phyloP scores from a whole-genome alignment of 2,888 invertebrate species.

The Rhynchonema sp. region DNA sequence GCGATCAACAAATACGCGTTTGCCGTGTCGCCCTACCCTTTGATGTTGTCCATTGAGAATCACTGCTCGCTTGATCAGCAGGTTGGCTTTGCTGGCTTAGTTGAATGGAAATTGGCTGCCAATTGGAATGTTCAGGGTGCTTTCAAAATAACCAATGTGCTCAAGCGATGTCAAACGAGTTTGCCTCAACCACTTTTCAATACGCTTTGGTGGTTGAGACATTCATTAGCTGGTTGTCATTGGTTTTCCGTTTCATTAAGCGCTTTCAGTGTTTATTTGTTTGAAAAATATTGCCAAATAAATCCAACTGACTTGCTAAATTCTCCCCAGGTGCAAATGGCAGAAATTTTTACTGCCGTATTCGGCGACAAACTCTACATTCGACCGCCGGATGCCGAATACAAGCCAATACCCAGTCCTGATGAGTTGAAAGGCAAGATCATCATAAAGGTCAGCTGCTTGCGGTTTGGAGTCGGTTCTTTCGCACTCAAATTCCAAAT shows the following conservation, averaged over 20 bases:
- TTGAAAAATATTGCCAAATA: too few species aligned
- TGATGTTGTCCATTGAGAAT: constrained; percentile 38
- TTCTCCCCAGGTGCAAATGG: constrained; percentile 32
- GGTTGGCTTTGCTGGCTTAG: constrained; percentile 9
- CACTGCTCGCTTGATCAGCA: constrained; percentile 34
- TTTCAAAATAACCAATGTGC: too few species aligned
- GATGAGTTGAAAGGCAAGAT: constrained; percentile 22
- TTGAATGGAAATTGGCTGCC: too few species aligned
- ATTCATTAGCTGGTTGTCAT: too few species aligned
- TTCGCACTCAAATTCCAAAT: too few species aligned
- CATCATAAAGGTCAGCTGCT: constrained; percentile 14
- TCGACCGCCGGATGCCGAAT: constrained; percentile 29
- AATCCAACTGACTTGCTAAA: too few species aligned
- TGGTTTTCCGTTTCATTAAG: too few species aligned
- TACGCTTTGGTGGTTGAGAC: too few species aligned
- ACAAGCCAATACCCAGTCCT: constrained; percentile 23
- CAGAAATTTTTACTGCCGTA: constrained; percentile 30
- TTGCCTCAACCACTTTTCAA: too few species aligned
- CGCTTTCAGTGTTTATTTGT: too few species aligned
- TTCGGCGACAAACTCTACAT: constrained; percentile 33
- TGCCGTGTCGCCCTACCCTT: constrained; percentile 28
- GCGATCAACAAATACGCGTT: constrained; percentile 36
- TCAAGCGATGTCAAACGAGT: too few species aligned
- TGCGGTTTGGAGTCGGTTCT: not conserved
- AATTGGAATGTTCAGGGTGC: too few species aligned